These are phyloP conservation scores for Illadopsis cleaveri DNA, from an alignment of 2,113 vertebrate genomes.

Conservation along the genomic window DNA sequence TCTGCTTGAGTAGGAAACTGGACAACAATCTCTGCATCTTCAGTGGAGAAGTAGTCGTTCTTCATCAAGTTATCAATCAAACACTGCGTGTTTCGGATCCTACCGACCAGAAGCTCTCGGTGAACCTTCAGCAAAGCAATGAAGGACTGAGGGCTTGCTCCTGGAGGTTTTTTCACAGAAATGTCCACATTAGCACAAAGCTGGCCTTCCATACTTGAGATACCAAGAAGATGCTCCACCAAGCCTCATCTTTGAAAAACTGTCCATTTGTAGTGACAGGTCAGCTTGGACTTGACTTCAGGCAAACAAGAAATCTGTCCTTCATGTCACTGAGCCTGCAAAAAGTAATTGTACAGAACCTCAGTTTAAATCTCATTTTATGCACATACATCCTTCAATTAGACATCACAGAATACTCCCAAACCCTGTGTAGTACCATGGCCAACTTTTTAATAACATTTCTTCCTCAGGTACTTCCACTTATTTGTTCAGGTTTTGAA, in stretches of 20 bases:
- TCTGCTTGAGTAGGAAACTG: constrained; percentile 82
- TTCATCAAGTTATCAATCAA: constrained; percentile 88
- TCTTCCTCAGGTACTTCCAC: neutral
- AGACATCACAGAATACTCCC: neutral
- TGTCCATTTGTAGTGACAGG: neutral
- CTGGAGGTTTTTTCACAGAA: neutral
- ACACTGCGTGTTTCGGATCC: constrained; percentile 85
- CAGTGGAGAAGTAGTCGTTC: constrained; percentile 84
- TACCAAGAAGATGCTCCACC: neutral
- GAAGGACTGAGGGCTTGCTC: neutral
- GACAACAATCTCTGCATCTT: constrained; percentile 87
- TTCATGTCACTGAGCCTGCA: neutral
- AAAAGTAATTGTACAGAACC: neutral
- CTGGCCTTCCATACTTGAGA: constrained; percentile 61
- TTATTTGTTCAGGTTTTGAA: neutral
- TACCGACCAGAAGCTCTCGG: constrained; percentile 85
- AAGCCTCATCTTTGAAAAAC: constrained; percentile 55
- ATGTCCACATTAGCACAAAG: neutral
- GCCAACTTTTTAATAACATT: neutral
- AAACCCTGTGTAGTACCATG: neutral
- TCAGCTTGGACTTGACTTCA: neutral
- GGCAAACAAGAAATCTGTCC: neutral
- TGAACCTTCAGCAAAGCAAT: constrained; percentile 75
- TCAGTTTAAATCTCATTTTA: neutral
- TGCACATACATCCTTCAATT: neutral